Base-by-base conservation (phyloP, 2,797 vertebrate species). In the Crypturellus tataupa region DNA sequence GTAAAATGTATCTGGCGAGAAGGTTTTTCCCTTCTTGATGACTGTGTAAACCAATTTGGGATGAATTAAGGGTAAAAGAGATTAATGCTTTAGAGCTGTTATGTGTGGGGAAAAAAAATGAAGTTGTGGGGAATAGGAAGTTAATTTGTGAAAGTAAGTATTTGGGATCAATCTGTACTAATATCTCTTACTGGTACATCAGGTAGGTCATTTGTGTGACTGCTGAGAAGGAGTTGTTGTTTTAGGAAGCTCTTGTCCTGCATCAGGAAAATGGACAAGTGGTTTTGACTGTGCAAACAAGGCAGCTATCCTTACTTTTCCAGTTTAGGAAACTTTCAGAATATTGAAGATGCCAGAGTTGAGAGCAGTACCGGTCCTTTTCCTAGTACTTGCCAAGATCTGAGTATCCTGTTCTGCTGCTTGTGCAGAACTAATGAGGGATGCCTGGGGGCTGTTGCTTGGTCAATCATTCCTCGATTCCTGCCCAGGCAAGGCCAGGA, bases 61-160 rank as follows among this genome's bases (percentile, higher is more conserved):
- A 59, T 4, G 27, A 6, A 35, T 77, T 24, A 89, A 70, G 29
- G 55, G 17, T 12, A n/a, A 25, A 29, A 68, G 31, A 40, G 58
- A 20, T 11, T 53, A 35, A 35, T 29, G 12, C 42, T 59, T 17
- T 46, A 51, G 70, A 79, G 8, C 12, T 59, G 2, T 60, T 85
- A n/a, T 27, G 18, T 71, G 24, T 9, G 1, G 17, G 18, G 37
- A 8, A 9, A 0, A 2, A 6, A 33, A 23, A 44, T 27, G 16
- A 42, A 64, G 3, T 6, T 71, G 24, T 9, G 1, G 17, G 18
- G 37, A 8, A 40, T 59, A 58, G n/a, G 29, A 59, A 60, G 20
- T 31, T 69, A n/a, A 47, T 7, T 35, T 86, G 20, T 27, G 29
- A 31, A n/a, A 23, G 44, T 29, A 24, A 7, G 1, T 73, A 11